Evolutionary conservation across 2,888 invertebrate genomes (phyloP), one percentile per base, ranked within the genome.

Genomic region (Metopia argyrocephala): DNA sequence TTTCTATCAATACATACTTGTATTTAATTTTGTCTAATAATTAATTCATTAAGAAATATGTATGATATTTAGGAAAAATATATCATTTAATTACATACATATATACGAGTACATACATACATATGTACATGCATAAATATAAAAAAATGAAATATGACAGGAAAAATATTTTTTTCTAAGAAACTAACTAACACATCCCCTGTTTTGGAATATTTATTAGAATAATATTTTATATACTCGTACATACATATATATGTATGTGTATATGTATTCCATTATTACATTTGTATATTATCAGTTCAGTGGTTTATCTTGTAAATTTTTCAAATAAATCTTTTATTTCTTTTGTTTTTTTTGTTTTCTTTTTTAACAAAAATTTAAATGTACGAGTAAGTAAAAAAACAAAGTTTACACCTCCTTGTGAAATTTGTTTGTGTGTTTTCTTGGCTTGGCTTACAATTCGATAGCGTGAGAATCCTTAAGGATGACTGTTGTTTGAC

Each of bases 151-250:
- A 62, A n/a, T 45, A 52, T 64, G 64, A 38, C 65, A 54, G 59
- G 15, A 62, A 54, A 48, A 59, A n/a, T n/a, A n/a, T n/a, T n/a
- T n/a, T n/a, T n/a, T n/a, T n/a, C n/a, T n/a, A n/a, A n/a, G n/a
- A n/a, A n/a, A n/a, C n/a, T n/a, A n/a, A n/a, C n/a, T n/a, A n/a
- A n/a, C n/a, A n/a, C n/a, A n/a, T n/a, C n/a, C n/a, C n/a, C n/a
- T n/a, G n/a, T n/a, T n/a, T n/a, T n/a, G n/a, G n/a, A 78, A 70
- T 73, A 78, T 73, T 73, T 78, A 78, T 73, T 73, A 66, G 71
- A 73, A 73, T 66, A 54, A n/a, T 48, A 31, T 73, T 62, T 65
- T 66, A 15, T 38, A 12, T 38, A 38, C 38, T n/a, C n/a, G n/a
- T n/a, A 38, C 15, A 38, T 38, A 15, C 6, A 12, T 15, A 3